Evolutionary conservation across 2,888 invertebrate genomes (phyloP), one percentile per base, ranked within the genome.

Genomic region (Tachina lurida): DNA sequence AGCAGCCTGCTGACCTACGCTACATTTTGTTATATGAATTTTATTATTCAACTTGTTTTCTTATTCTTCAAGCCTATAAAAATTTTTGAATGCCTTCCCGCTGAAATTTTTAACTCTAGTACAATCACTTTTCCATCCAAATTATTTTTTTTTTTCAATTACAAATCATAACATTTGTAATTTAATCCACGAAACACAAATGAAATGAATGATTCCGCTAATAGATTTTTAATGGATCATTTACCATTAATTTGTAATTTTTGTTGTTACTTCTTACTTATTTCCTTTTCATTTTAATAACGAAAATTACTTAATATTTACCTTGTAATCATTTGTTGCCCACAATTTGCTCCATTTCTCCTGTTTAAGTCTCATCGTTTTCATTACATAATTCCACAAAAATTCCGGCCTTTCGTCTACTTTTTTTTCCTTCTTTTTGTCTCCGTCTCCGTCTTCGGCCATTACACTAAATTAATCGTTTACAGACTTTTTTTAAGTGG

Each of bases 281-380:
- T 19, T 54, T 13, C 22, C 2, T 15, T 47, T 22, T 43, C n/a
- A 8, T 31, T 31, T 31, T 7, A 31, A 31, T 22, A 71, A 17
- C 45, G 22, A 0, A 60, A 81, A 41, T 22, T 67, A 7, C 39
- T 56, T 73, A 13, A 19, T 31, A 47, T 60, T 86, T 86, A 90
- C 90, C 89, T 88, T 90, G 63, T 77, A 89, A 15, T 89, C 89
- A n/a, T 82, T 86, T 7, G 88, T 89, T 19, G 88, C 77, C 71
- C 89, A 89, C 88, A 91, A 87, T 86, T 90, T 91, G 8, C 85
- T 88, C 91, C 91, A 91, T 77, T 90, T 90, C 56, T 91, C 91
- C 74, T 88, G 89, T 70, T 91, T 91, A 13, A 90, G 86, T 31
- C 91, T 87, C 87, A 90, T 88, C 8, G 89, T 89, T 74, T 90